phyloP scores from a whole-genome alignment of 23 tunicate species.

The Diplosoma virens region DNA sequence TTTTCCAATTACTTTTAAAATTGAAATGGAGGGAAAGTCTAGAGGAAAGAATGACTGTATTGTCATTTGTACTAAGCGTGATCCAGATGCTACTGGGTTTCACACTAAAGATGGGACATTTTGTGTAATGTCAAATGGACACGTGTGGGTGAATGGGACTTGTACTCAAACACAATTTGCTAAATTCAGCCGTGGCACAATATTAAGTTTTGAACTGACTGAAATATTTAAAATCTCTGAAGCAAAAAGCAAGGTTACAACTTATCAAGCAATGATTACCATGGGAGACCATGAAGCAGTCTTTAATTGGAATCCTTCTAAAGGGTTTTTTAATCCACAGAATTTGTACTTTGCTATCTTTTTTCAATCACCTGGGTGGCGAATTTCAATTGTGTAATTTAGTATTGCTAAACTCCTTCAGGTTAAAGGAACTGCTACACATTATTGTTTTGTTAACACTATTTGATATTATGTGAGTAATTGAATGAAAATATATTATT shows the following conservation, averaged over 20 bases:
- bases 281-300: conserved; percentile 80
- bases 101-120: conserved; percentile 55
- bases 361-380: conserved; percentile 72
- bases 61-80: conserved; percentile 34
- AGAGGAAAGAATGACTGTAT: conserved; percentile 45
- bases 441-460: too few relatives aligned
- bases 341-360: conserved; percentile 52
- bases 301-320: conserved; percentile 70
- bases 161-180: conserved; percentile 59
- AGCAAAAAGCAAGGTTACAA: conserved; percentile 15
- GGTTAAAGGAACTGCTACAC: too few relatives aligned
- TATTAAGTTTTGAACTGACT: conserved; percentile 41
- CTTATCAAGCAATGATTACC: conserved; percentile 48
- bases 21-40: conserved; percentile 75
- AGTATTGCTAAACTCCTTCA: not conserved
- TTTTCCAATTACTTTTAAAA: conserved; percentile 60
- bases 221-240: conserved; percentile 6
- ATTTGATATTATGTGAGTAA: too few relatives aligned
- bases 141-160: conserved; percentile 72
- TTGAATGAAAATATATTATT: too few relatives aligned
- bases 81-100: conserved; percentile 41
- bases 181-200: conserved; percentile 49
- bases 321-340: conserved; percentile 31
- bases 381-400: conserved; percentile 40
- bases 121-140: conserved; percentile 54